Evolutionary conservation across 37 sponge, comb jelly and placozoan genomes (phyloP), one percentile per base, ranked within the genome.

Genomic region (Eunapius fragilis): DNA sequence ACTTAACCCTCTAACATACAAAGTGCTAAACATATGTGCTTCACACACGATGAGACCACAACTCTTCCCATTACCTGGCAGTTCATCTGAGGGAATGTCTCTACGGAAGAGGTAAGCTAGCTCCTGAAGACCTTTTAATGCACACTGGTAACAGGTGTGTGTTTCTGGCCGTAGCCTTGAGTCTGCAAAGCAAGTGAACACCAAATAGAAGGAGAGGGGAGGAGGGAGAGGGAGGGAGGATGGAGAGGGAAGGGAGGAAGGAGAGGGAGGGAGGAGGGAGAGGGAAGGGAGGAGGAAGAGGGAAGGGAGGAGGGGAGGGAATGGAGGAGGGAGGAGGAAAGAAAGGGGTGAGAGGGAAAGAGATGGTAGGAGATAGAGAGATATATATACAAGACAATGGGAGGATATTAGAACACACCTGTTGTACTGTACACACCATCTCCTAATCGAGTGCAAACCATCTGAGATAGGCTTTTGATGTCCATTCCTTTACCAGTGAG

Each of bases 71-170:
- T n/a, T 67, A 96, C 87, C 81, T 32, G 98, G 98, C 11, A 97
- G 77, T 10, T 93, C 90, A 24, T 77, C 85, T 19, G 19, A 71
- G 36, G 96, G 90, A 26, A 97, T 91, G 70, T 95, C 92, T 23
- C 31, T 84, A 26, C 98, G 91, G 37, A 93, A 97, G 36, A 84
- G 85, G 76, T 89, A 97, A 13, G 86, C 96, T 34, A 96, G 58
- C 58, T 92, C 87, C 58, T 77, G 75, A n/a, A 97, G 68, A 80
- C 84, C 78, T 58, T 75, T 90, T 12, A 86, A 27, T 35, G 87
- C 85, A 90, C 98, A 97, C 27, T 31, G 31, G 77, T 49, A 68
- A 68, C 91, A 90, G 17, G 77, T 77, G 19, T 31, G 58, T 58
- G 58, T 58, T 11, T 58, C 58, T 19, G 58, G 58, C 1, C 14